A percentile compares a stretch with the other conserved stretches of the same genome.
phyloP scores from a whole-genome alignment of 2,113 vertebrate species.

The Callipepla squamata region DNA sequence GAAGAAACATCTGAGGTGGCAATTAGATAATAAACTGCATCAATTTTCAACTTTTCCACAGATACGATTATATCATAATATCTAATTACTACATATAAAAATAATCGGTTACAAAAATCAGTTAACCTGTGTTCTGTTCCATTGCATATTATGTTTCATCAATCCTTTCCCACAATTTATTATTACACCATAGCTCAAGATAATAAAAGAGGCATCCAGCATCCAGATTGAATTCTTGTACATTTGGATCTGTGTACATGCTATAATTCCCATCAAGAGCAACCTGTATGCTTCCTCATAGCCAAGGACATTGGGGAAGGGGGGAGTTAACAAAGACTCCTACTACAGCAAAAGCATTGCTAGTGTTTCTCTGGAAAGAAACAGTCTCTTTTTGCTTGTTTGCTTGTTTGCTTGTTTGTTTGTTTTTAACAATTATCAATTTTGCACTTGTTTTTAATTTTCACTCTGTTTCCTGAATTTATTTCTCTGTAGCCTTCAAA shows the following conservation, averaged over 20 bases:
- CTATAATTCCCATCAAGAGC: neutral
- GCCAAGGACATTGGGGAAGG: neutral
- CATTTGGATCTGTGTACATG: neutral
- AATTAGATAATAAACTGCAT: neutral
- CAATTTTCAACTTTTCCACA: neutral
- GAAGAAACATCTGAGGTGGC: neutral
- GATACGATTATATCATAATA: neutral
- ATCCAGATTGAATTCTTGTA: fast-evolving
- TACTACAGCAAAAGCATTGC: neutral
- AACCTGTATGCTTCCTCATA: neutral
- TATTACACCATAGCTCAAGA: neutral
- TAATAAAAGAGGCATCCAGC: neutral
- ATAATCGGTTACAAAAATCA: neutral
- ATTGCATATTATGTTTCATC: neutral
- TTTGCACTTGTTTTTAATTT: neutral
- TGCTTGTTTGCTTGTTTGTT: too few species aligned
- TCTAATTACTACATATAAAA: neutral
- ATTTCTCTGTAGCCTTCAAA: neutral
- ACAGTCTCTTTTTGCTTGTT: neutral
- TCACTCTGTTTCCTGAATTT: neutral
- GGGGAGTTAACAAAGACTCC: neutral
- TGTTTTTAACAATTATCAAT: neutral
- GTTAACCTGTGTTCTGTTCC: neutral
- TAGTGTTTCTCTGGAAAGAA: neutral
- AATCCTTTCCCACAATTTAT: neutral